A percentile compares a stretch with the other conserved stretches of the same genome.
phyloP scores from a whole-genome alignment of 2,113 vertebrate species.

The Drymodes brunneopygia region DNA sequence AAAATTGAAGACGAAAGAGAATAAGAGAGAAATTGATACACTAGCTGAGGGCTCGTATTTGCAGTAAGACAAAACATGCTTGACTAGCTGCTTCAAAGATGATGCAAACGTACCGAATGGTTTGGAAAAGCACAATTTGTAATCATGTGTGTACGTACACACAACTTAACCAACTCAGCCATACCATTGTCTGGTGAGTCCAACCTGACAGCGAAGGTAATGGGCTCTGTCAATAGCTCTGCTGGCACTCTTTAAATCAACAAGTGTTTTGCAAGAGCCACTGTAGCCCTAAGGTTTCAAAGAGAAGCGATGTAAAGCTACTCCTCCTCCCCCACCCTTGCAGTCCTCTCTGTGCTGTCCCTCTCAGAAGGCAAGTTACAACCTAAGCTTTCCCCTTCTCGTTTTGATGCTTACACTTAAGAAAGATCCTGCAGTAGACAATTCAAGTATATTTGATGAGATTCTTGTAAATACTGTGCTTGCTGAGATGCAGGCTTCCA shows the following conservation, averaged over 20 bases:
- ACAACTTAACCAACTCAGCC: background rate
- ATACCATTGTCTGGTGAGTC: background rate
- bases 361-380: background rate
- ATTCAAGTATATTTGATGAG: background rate
- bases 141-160: background rate
- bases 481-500: background rate
- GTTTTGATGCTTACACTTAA: background rate
- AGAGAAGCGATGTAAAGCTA: background rate
- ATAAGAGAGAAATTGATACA: background rate
- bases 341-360: background rate
- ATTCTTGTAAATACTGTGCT: background rate
- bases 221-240: background rate
- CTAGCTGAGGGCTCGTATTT: background rate
- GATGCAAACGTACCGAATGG: background rate
- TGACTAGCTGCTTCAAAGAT: background rate
- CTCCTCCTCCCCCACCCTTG: background rate
- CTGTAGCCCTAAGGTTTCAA: background rate
- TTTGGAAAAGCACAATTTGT: background rate
- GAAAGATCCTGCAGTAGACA: background rate
- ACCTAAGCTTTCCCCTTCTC: background rate
- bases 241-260: background rate
- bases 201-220: background rate
- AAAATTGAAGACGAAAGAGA: background rate
- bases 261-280: constrained; percentile 9
- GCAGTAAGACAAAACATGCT: background rate